Evolutionary conservation across 2,888 invertebrate genomes (phyloP).

Genomic region (Sphaerophoria rueppellii): DNA sequence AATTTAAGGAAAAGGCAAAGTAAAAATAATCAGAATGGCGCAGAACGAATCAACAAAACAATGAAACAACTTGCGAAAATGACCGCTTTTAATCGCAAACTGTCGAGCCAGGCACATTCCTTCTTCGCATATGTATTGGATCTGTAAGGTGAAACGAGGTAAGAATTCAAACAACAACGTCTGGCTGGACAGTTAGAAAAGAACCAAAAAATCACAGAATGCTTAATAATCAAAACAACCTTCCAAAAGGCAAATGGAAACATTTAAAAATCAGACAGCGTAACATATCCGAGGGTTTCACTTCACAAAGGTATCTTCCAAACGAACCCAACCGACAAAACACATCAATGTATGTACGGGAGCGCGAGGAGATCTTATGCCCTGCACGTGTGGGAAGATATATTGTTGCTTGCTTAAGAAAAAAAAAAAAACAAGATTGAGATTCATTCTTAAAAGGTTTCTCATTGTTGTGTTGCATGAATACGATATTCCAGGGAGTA

Average conservation of each 20-base stretch:
- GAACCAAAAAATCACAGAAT: slow-evolving; percentile 21
- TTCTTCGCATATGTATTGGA: slow-evolving; percentile 20
- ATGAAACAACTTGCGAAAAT: slow-evolving; percentile 18
- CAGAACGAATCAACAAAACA: slow-evolving; percentile 23
- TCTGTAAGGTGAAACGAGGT: slow-evolving; percentile 39
- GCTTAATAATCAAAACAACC: slow-evolving; percentile 50
- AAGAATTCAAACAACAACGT: slow-evolving; percentile 14
- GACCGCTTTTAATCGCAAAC: slow-evolving; percentile 44
- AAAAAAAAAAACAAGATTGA: slow-evolving; percentile 13
- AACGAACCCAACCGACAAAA: background rate
- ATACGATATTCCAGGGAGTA: background rate
- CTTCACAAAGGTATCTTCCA: slow-evolving; percentile 30
- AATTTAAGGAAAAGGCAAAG: background rate
- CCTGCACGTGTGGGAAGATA: slow-evolving; percentile 39
- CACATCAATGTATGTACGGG: background rate
- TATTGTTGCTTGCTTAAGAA: background rate
- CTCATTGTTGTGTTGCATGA: background rate
- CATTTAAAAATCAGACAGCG: slow-evolving; percentile 37
- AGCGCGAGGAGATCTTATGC: background rate
- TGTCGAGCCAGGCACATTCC: slow-evolving; percentile 55
- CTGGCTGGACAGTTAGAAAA: background rate
- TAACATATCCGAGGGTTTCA: slow-evolving; percentile 26
- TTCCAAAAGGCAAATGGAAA: slow-evolving; percentile 45
- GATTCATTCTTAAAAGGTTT: background rate
- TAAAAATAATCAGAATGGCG: background rate